phyloP scores from a whole-genome alignment of 1,140 invertebrate species.

The Formica selysi region DNA sequence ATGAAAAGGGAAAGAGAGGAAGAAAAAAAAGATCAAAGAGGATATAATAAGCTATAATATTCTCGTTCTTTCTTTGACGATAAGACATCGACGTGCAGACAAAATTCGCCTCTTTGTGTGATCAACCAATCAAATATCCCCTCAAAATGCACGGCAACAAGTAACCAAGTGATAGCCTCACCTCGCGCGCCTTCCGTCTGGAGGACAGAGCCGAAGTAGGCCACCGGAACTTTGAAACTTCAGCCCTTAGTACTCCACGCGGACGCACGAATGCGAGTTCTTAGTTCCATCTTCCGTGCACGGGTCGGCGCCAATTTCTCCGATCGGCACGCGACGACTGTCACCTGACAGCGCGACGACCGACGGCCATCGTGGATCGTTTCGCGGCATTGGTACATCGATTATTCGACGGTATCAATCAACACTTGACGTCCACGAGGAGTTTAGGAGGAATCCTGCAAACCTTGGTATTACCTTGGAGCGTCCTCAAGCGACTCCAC shows the following conservation, averaged over 20 bases:
- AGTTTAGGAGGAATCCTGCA: not conserved
- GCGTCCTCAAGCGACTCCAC: not conserved
- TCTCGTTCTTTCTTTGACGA: not conserved
- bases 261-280: constrained; percentile 51
- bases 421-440: not conserved
- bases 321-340: constrained; percentile 49
- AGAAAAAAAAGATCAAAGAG: not conserved
- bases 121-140: constrained; percentile 28
- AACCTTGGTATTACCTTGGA: not conserved
- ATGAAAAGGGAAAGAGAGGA: no score
- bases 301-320: constrained; percentile 45
- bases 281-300: constrained; percentile 64
- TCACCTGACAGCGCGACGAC: constrained; percentile 31
- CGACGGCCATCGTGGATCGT: constrained; percentile 1
- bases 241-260: constrained; percentile 61
- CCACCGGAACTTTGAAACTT: constrained; percentile 70
- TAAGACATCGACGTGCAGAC: not conserved
- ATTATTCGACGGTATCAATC: constrained; percentile 11
- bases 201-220: constrained; percentile 65
- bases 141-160: constrained; percentile 56
- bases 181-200: constrained; percentile 65
- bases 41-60: no score
- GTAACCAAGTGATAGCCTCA: constrained; percentile 60
- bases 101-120: not conserved
- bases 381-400: constrained; percentile 32